These are phyloP conservation scores for Drosophila navojoa DNA, from an alignment of 1,140 invertebrate genomes.

Conservation along the genomic window DNA sequence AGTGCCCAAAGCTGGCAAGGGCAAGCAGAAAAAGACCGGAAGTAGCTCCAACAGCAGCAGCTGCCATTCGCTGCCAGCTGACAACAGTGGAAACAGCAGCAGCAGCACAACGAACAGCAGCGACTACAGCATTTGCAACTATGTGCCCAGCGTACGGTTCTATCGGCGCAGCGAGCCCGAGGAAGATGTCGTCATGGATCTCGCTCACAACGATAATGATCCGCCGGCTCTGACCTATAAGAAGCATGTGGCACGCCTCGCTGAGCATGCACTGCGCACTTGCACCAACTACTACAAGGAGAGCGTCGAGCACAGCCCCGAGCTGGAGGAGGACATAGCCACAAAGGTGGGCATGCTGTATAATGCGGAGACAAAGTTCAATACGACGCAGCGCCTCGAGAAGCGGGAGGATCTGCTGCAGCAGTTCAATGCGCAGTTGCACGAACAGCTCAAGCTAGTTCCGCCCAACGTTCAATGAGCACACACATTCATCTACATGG, in stretches of 20 bases:
- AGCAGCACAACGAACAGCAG: conserved; percentile 7
- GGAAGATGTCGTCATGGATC: not conserved
- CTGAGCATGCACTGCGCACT: conserved; percentile 36
- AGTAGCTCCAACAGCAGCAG: conserved; percentile 16
- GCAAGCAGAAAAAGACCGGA: conserved; percentile 3
- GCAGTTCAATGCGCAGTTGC: conserved; percentile 46
- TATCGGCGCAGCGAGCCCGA: conserved; percentile 41
- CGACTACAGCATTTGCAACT: conserved; percentile 29
- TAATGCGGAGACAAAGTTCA: conserved; percentile 17
- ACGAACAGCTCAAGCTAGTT: conserved; percentile 35
- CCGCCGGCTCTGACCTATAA: not conserved
- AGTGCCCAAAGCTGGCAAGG: conserved; percentile 17
- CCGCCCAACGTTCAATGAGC: conserved; percentile 44
- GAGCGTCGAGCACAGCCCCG: not conserved
- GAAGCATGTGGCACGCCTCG: conserved; percentile 46
- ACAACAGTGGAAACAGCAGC: not conserved
- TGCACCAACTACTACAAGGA: conserved; percentile 16
- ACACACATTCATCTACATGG: not conserved
- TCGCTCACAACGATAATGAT: not conserved
- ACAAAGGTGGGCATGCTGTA: conserved; percentile 7
- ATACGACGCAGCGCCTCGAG: conserved; percentile 7
- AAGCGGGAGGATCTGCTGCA: conserved; percentile 18
- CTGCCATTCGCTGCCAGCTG: conserved; percentile 8
- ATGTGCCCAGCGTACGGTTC: conserved; percentile 51
- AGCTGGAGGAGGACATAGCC: conserved; percentile 1